Evolutionary conservation across 2,888 invertebrate genomes (phyloP).

Genomic region (Protonemura montana): DNA sequence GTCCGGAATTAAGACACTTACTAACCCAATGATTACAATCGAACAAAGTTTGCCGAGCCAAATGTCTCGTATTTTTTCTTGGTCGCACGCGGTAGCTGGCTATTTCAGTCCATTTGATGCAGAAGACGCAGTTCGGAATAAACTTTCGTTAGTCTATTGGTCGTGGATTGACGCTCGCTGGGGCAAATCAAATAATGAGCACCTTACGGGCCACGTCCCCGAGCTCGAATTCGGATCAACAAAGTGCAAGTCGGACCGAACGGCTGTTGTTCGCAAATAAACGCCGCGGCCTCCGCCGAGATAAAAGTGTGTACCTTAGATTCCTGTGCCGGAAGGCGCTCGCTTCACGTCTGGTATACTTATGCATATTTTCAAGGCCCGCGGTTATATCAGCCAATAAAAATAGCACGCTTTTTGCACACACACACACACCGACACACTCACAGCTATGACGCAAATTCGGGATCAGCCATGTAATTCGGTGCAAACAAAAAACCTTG

Average conservation of each 20-base stretch:
- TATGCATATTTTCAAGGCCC: conserved; percentile 28
- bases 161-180: neutral
- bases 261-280: conserved; percentile 1
- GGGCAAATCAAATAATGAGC: neutral
- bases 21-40: conserved; percentile 32
- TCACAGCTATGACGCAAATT: conserved; percentile 23
- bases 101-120: neutral
- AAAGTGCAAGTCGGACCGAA: neutral
- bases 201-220: neutral
- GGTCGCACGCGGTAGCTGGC: neutral
- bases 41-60: neutral
- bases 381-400: conserved; percentile 20
- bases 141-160: conserved; percentile 1
- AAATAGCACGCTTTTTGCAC: neutral
- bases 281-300: neutral
- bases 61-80: neutral
- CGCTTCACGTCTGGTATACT: neutral
- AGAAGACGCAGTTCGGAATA: neutral
- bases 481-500: neutral
- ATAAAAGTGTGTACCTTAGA: conserved; percentile 12
- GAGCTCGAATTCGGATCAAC: neutral
- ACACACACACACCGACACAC: too few relatives aligned
- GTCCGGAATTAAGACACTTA: conserved; percentile 22
- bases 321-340: conserved; percentile 25
- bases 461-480: neutral